These are phyloP conservation scores for Orthosia gracilis DNA, from an alignment of 2,888 invertebrate genomes.

Conservation along the genomic window DNA sequence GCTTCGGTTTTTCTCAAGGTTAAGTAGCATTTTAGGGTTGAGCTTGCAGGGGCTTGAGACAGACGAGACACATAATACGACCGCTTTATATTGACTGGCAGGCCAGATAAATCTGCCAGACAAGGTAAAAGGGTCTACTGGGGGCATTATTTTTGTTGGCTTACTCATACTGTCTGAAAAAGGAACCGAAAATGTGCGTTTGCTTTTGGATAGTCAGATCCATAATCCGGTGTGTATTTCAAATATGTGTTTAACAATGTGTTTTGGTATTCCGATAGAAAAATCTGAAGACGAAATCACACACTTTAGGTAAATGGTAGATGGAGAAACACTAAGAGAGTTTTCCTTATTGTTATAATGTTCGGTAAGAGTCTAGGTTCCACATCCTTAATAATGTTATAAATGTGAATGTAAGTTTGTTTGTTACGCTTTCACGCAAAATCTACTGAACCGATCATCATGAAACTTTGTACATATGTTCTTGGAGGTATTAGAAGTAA, in stretches of 20 bases:
- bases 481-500: no score
- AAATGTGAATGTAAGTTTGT: no score
- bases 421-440: no score
- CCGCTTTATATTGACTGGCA: conserved; percentile 59
- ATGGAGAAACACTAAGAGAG: neutral
- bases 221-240: neutral
- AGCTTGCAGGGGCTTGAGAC: conserved; percentile 47
- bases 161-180: conserved; percentile 38
- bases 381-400: no score
- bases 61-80: conserved; percentile 54
- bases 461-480: no score
- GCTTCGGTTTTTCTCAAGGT: conserved; percentile 50
- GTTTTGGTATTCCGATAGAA: neutral
- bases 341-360: no score
- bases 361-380: no score
- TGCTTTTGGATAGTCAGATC: conserved; percentile 20
- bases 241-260: conserved; percentile 1
- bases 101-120: conserved; percentile 54
- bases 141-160: conserved; percentile 37
- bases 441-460: no score
- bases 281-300: neutral
- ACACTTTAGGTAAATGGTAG: neutral
- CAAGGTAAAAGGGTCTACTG: conserved; percentile 41
- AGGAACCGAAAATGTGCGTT: conserved; percentile 22
- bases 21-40: conserved; percentile 44